These are phyloP conservation scores for Antidorcas marsupialis DNA, from an alignment of 2,113 vertebrate species.

Conservation along the genomic window DNA sequence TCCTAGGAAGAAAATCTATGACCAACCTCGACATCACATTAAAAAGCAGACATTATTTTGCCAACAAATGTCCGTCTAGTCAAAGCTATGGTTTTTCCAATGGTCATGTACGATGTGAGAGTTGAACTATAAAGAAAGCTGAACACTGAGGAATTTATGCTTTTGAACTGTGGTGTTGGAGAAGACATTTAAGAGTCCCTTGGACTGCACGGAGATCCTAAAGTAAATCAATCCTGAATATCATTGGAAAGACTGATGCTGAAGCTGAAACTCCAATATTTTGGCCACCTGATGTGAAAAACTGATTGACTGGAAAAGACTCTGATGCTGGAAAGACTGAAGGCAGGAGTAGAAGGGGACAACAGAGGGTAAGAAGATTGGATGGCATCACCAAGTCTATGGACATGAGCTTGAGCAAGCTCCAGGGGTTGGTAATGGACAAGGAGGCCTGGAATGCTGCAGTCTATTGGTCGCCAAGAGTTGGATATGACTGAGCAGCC, in stretches of 20 bases:
- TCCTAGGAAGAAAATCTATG: not conserved
- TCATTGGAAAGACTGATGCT: not conserved
- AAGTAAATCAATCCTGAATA: not conserved
- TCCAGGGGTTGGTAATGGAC: not conserved
- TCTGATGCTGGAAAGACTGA: not conserved
- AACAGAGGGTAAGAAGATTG: not conserved
- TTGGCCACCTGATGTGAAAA: not conserved
- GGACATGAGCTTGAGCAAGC: not conserved
- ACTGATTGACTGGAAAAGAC: not conserved
- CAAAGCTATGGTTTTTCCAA: not conserved
- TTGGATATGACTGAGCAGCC: not conserved
- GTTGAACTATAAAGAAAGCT: not conserved
- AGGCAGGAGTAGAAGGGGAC: not conserved
- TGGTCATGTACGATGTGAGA: not conserved
- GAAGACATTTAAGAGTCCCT: not conserved
- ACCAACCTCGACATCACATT: not conserved
- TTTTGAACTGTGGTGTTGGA: not conserved
- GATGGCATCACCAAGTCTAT: not conserved
- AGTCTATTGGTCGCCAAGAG: not conserved
- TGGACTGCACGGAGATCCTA: not conserved
- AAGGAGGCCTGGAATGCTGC: not conserved
- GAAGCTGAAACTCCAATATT: not conserved
- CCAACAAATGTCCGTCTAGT: not conserved
- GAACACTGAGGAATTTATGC: accelerated
- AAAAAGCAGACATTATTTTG: not conserved